These are phyloP conservation scores for Synchiropus splendidus DNA, from an alignment of 2,113 vertebrate species.

Conservation along the genomic window DNA sequence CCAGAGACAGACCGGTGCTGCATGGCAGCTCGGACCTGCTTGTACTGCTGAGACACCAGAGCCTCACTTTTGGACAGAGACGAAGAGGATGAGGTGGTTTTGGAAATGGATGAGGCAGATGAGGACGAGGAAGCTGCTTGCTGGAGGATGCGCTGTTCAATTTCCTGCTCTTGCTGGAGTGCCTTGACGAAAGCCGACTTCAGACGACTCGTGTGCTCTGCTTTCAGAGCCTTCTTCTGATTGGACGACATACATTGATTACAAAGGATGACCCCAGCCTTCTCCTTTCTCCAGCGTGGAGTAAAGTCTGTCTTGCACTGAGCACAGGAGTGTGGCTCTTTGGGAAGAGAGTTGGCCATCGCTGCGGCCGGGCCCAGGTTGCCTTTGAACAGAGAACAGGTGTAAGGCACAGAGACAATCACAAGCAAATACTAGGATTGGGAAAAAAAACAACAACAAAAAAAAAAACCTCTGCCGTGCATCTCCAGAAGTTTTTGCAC, in stretches of 20 bases:
- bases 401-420: not conserved
- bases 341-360: slow-evolving; percentile 49
- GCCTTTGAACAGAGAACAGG: slow-evolving; percentile 41
- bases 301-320: slow-evolving; percentile 99
- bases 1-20: slow-evolving; percentile 61
- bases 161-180: slow-evolving; percentile 96
- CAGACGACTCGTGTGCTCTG: slow-evolving; percentile 89
- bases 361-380: slow-evolving; percentile 61
- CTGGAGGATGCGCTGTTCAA: slow-evolving; percentile 90
- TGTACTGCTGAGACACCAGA: slow-evolving; percentile 67
- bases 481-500: slow-evolving; percentile 94
- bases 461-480: slow-evolving; percentile 71
- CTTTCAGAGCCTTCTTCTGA: slow-evolving; percentile 92
- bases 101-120: slow-evolving; percentile 42
- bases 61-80: slow-evolving; percentile 59
- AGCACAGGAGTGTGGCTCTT: slow-evolving; percentile 85
- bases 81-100: slow-evolving; percentile 46
- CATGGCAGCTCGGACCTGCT: slow-evolving; percentile 62
- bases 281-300: slow-evolving; percentile 94
- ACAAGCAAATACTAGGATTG: not conserved
- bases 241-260: slow-evolving; percentile 95
- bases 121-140: slow-evolving; percentile 68
- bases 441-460: not conserved
- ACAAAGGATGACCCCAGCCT: slow-evolving; percentile 84
- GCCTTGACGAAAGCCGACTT: slow-evolving; percentile 98